Conservation (phyloP, 2,797 vertebrate species). For the Falco peregrinus region DNA sequence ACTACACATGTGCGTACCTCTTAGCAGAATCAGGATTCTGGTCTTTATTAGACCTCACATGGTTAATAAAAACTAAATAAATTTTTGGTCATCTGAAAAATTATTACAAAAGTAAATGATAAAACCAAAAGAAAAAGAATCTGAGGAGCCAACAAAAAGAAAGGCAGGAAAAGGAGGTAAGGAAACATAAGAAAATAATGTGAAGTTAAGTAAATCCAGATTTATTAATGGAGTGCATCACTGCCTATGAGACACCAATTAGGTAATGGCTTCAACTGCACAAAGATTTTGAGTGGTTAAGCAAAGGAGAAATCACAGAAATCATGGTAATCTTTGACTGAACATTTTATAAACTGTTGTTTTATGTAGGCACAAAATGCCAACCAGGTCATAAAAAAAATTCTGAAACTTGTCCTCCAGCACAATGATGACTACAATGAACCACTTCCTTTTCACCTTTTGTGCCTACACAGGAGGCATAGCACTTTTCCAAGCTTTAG, state of each 20-base stretch:
- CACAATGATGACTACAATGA: background rate
- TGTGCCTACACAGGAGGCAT: background rate
- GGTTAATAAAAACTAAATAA: background rate
- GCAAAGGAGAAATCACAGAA: background rate
- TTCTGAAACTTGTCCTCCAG: background rate
- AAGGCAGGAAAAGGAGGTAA: background rate
- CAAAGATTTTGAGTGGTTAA: background rate
- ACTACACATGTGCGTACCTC: background rate
- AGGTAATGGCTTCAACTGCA: background rate
- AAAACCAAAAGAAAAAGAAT: background rate
- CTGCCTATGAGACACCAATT: background rate
- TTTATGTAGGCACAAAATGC: background rate
- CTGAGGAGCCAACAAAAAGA: background rate
- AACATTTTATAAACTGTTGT: background rate
- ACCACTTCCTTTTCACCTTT: background rate
- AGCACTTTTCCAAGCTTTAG: background rate
- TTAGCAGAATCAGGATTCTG: background rate
- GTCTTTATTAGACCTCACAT: background rate
- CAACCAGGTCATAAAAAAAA: background rate
- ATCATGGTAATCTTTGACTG: background rate
- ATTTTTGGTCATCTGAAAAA: background rate
- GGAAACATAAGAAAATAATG: background rate
- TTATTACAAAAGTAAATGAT: background rate
- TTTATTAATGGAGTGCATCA: background rate
- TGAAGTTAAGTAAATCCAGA: background rate